phyloP scores from a whole-genome alignment of 2,797 vertebrate species.

The Remorina albescens region DNA sequence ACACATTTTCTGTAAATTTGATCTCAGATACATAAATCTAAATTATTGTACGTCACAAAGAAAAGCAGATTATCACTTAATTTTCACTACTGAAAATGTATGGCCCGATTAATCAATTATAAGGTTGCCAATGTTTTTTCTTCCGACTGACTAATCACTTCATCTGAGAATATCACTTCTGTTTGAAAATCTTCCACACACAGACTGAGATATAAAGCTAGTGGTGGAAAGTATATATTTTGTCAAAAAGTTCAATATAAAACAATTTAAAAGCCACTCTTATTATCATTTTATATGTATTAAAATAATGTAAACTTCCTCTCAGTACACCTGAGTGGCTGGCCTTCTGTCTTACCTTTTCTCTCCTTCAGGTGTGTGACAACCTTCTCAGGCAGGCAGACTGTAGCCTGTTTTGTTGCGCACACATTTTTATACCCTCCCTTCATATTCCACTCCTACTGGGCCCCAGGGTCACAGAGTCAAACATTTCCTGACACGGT shows the following conservation, averaged over 20 bases:
- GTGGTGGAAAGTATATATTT: neutral
- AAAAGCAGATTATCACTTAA: too few species aligned
- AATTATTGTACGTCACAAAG: too few species aligned
- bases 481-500: slow-evolving; percentile 66
- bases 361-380: slow-evolving; percentile 33
- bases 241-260: neutral
- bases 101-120: neutral
- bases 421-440: slow-evolving; percentile 59
- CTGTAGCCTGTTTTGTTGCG: slow-evolving; percentile 34
- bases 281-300: neutral
- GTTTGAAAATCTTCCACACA: neutral
- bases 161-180: too few species aligned
- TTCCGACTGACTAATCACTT: too few species aligned
- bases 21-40: too few species aligned
- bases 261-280: neutral
- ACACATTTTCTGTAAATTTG: neutral
- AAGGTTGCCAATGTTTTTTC: too few species aligned
- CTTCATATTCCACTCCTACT: slow-evolving; percentile 31
- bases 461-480: slow-evolving; percentile 56
- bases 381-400: slow-evolving; percentile 46
- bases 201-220: neutral
- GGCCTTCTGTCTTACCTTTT: slow-evolving; percentile 57
- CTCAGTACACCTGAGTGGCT: neutral
- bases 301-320: neutral
- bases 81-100: neutral